Percentiles rank a stretch among this genome's conserved stretches.
Evolutionary conservation across 2,797 vertebrate genomes (phyloP).

Genomic region (Allobates femoralis): DNA sequence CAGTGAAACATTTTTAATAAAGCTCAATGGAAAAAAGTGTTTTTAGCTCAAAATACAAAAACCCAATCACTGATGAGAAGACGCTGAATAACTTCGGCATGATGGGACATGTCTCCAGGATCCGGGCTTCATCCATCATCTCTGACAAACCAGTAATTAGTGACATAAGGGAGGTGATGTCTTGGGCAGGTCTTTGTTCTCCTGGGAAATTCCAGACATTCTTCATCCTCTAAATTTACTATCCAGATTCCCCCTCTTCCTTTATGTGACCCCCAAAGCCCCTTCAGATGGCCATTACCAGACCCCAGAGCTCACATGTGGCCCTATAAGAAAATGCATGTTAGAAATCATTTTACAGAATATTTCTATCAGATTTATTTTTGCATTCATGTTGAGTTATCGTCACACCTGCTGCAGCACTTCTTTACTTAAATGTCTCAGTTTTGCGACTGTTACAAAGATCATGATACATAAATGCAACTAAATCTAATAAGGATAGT

Average conservation of each 20-base stretch:
- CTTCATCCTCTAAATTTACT: not conserved
- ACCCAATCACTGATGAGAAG: not conserved
- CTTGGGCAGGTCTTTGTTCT: not conserved
- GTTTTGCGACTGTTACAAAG: too few species aligned
- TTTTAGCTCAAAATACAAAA: too few species aligned
- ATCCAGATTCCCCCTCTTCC: not conserved
- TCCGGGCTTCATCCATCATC: not conserved
- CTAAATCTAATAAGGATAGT: too few species aligned
- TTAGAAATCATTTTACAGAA: not conserved
- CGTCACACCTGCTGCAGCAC: too few species aligned
- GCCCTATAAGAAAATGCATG: not conserved
- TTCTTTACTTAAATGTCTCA: too few species aligned
- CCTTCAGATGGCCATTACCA: constrained; percentile 1
- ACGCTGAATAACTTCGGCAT: not conserved
- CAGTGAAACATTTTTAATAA: too few species aligned
- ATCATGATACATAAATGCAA: too few species aligned
- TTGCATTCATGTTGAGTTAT: not conserved
- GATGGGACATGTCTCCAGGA: not conserved
- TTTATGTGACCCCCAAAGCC: not conserved
- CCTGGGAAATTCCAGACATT: constrained; percentile 44
- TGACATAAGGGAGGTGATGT: not conserved
- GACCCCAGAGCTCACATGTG: not conserved
- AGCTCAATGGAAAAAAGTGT: too few species aligned
- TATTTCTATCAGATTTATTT: not conserved
- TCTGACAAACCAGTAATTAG: not conserved